phyloP scores from a whole-genome alignment of 2,113 vertebrate species.

The Corvus moneduloides region DNA sequence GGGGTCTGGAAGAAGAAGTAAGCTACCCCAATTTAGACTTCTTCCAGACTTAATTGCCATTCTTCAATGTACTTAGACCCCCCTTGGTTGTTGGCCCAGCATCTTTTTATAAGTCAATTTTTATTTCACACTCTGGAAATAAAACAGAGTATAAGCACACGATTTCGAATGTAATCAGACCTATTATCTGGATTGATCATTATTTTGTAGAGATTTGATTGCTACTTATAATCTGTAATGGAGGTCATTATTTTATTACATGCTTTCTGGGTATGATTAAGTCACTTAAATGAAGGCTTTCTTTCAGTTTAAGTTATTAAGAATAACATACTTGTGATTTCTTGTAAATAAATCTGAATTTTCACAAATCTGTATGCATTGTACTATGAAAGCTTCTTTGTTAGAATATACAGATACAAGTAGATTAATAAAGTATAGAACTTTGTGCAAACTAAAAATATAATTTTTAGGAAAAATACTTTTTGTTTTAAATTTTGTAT shows the following conservation, averaged over 20 bases:
- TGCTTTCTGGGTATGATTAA: slow-evolving; percentile 71
- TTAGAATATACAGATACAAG: slow-evolving; percentile 54
- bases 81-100: slow-evolving; percentile 30
- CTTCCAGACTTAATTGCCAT: slow-evolving; percentile 32
- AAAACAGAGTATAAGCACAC: slow-evolving; percentile 62
- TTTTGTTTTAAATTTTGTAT: background rate
- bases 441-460: slow-evolving; percentile 43
- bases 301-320: slow-evolving; percentile 68
- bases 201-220: slow-evolving; percentile 74
- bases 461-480: slow-evolving; percentile 8
- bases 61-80: slow-evolving; percentile 35
- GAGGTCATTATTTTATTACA: slow-evolving; percentile 76
- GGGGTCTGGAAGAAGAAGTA: background rate
- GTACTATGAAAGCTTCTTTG: slow-evolving; percentile 19
- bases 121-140: slow-evolving; percentile 62
- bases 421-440: slow-evolving; percentile 50
- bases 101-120: slow-evolving; percentile 62
- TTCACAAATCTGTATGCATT: slow-evolving; percentile 41
- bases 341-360: slow-evolving; percentile 65
- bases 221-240: slow-evolving; percentile 75
- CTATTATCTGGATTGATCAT: slow-evolving; percentile 77
- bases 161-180: slow-evolving; percentile 74
- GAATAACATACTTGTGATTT: slow-evolving; percentile 74
- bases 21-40: slow-evolving; percentile 15
- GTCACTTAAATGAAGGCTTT: slow-evolving; percentile 74